A percentile compares a stretch with the other conserved stretches of the same genome.
Evolutionary conservation across 2,888 invertebrate species (phyloP).

Genomic region (Bellardia bayeri): DNA sequence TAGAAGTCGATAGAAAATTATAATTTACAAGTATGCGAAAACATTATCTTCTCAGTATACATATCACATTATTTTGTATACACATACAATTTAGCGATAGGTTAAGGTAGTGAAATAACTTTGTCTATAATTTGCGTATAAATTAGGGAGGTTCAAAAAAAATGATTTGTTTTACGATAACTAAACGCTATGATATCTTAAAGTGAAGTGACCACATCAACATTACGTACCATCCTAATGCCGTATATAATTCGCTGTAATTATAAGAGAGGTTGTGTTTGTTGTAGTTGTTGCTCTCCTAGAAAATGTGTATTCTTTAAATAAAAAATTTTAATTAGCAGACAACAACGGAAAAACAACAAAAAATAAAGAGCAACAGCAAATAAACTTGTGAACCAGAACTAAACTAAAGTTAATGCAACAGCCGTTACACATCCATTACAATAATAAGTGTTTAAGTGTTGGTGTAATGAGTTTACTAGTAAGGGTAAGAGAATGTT

Average conservation of each 20-base stretch:
- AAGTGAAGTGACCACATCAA: too few relatives aligned
- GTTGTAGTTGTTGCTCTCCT: conserved; percentile 35
- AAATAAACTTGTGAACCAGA: conserved; percentile 47
- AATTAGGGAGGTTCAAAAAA: too few relatives aligned
- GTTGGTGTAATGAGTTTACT: neutral
- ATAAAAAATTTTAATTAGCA: conserved; percentile 65
- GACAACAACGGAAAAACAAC: conserved; percentile 35
- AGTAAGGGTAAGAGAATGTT: neutral
- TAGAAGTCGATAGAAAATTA: too few relatives aligned
- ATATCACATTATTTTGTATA: neutral
- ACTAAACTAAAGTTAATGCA: conserved; percentile 62
- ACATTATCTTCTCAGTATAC: neutral
- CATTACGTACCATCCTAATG: too few relatives aligned
- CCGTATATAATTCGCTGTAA: conserved; percentile 2
- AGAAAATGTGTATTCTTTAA: conserved; percentile 50
- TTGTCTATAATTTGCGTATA: neutral
- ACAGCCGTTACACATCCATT: conserved; percentile 58
- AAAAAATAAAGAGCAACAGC: conserved; percentile 30
- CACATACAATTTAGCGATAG: conserved; percentile 35
- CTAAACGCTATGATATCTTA: too few relatives aligned
- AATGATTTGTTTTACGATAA: too few relatives aligned
- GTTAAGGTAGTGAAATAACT: conserved; percentile 25
- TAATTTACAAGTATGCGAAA: neutral
- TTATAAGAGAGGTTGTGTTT: conserved; percentile 8
- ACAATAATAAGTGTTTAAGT: conserved; percentile 21